A percentile compares a stretch with the other conserved stretches of the same genome.
Conservation (phyloP, 2,888 invertebrate species). For the Morpho helenor region DNA sequence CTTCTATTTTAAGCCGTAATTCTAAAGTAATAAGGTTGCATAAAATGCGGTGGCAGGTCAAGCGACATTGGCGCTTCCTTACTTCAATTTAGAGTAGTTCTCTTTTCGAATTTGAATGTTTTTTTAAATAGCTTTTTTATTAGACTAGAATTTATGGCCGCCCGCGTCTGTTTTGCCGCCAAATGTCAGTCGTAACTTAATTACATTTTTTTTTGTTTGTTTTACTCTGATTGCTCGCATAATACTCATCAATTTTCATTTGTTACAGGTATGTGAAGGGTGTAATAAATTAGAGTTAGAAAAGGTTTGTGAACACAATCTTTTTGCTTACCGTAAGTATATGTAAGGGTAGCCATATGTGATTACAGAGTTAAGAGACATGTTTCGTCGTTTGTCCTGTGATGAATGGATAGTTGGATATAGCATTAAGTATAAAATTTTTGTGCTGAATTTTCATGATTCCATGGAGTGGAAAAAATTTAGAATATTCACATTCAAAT, state of each 20-base stretch:
- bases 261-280: constrained; percentile 40
- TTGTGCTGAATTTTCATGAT: too few species aligned
- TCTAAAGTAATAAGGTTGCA: constrained; percentile 29
- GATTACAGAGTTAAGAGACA: too few species aligned
- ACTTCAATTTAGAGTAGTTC: constrained; percentile 42
- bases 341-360: background rate
- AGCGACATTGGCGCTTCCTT: constrained; percentile 33
- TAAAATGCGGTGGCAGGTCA: constrained; percentile 33
- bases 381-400: too few species aligned
- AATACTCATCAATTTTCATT: constrained; percentile 33
- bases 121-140: constrained; percentile 75
- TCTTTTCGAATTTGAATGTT: constrained; percentile 66
- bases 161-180: constrained; percentile 61
- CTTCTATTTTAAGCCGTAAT: constrained; percentile 34
- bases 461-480: too few species aligned
- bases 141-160: constrained; percentile 68
- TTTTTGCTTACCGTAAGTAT: background rate
- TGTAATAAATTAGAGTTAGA: constrained; percentile 16
- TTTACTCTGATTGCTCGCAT: constrained; percentile 29
- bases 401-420: too few species aligned
- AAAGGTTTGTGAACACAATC: constrained; percentile 18
- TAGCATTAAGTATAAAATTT: too few species aligned
- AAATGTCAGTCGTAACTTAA: constrained; percentile 51
- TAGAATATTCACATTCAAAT: too few species aligned
- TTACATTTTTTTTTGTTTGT: constrained; percentile 41